Evolutionary conservation across 2,113 vertebrate species (phyloP), one percentile per base, ranked within the genome.

Genomic region (Aegypius monachus): DNA sequence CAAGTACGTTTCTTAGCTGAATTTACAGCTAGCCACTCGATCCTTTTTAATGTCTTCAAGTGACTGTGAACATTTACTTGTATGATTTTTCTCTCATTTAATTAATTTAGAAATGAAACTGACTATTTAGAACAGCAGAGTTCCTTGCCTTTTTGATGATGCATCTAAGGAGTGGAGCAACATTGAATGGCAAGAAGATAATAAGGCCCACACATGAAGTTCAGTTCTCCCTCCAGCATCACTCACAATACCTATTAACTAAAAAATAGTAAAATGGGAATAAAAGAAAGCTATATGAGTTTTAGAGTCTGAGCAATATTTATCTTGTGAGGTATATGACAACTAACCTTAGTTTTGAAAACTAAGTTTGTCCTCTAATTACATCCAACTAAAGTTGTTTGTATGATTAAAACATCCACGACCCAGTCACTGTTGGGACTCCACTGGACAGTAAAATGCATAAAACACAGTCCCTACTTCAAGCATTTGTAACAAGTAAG

Each of bases 81-180:
- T 56, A 93, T 25, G 67, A 52, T 93, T 94, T 94, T 91, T 84
- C 81, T 82, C 81, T 93, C 27, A 95, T 89, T 66, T 50, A 87
- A 48, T 80, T 90, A 71, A 90, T 81, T 95, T 96, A 84, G 58
- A 94, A 96, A 92, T 65, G 13, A 97, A 88, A 84, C 31, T 25
- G 26, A 16, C 8, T 96, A 56, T 50, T 90, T 66, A 84, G 80
- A 86, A 88, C 18, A 48, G 42, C 75, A 62, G n/a, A 88, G 19
- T 77, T 92, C 56, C 23, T 66, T 88, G 47, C 21, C 16, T 94
- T 94, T 96, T 72, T 25, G 29, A 81, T 62, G 63, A 45, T 62
- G 65, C 17, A 55, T 70, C 59, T 81, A 73, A 59, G 72, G 55
- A 94, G 17, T 10, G 10, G 13, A 73, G 59, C 7, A 78, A 81